phyloP scores from a whole-genome alignment of 2,888 invertebrate genomes.

The Drosophila subsilvestris region DNA sequence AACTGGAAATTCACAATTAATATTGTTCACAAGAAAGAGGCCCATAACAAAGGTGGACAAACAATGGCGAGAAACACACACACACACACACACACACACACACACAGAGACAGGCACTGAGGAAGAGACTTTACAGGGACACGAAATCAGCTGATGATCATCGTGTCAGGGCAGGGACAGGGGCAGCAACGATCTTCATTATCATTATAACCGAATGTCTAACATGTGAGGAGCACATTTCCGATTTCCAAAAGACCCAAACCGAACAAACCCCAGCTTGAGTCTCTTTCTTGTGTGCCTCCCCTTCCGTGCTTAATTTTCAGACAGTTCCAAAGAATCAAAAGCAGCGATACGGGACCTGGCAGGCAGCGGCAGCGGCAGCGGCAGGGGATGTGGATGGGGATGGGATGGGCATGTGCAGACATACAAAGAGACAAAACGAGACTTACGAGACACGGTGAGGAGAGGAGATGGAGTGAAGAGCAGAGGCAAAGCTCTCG shows the following conservation, averaged over 20 bases:
- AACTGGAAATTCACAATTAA: slow-evolving; percentile 46
- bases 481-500: slow-evolving; percentile 45
- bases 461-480: slow-evolving; percentile 23
- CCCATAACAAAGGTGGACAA: slow-evolving; percentile 50
- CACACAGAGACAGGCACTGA: slow-evolving; percentile 17
- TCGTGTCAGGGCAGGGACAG: slow-evolving; percentile 17
- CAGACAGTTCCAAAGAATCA: slow-evolving; percentile 76
- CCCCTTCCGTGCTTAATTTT: slow-evolving; percentile 59
- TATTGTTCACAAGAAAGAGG: slow-evolving; percentile 13
- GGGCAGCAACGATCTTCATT: neutral
- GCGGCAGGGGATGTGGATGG: slow-evolving; percentile 49
- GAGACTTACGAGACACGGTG: slow-evolving; percentile 60
- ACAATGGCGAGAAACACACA: slow-evolving; percentile 18
- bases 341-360: slow-evolving; percentile 55
- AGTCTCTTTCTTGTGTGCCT: slow-evolving; percentile 23
- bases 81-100: neutral
- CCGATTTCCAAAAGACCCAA: slow-evolving; percentile 3
- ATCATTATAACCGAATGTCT: slow-evolving; percentile 41
- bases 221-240: slow-evolving; percentile 75
- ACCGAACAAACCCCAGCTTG: slow-evolving; percentile 13
- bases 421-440: slow-evolving; percentile 53
- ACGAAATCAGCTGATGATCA: slow-evolving; percentile 70
- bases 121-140: slow-evolving; percentile 15
- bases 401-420: slow-evolving; percentile 22
- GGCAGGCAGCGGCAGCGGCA: slow-evolving; percentile 43